phyloP scores from a whole-genome alignment of 2,113 vertebrate species.

The Etheostoma spectabile region DNA sequence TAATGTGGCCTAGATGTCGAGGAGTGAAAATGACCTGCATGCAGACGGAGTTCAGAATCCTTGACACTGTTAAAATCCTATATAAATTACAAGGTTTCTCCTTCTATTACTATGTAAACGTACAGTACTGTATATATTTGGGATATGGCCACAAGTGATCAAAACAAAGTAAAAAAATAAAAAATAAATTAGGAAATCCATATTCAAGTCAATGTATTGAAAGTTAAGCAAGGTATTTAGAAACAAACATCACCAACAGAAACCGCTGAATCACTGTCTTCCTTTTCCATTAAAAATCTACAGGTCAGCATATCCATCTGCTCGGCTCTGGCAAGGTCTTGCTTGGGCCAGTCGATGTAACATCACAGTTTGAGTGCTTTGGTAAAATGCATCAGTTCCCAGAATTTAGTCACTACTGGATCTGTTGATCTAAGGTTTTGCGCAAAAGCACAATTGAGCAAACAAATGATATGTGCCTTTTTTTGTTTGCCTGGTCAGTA shows the following conservation, averaged over 20 bases:
- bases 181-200: neutral
- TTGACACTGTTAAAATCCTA: neutral
- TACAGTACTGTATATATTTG: too few relatives aligned
- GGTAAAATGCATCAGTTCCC: conserved; percentile 1
- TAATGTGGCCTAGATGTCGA: neutral
- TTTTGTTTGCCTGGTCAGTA: neutral
- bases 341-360: neutral
- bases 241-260: neutral
- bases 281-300: neutral
- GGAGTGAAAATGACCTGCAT: neutral
- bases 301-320: neutral
- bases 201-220: neutral
- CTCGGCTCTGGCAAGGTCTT: neutral
- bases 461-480: neutral
- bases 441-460: neutral
- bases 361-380: neutral
- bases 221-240: neutral
- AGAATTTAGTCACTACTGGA: conserved; percentile 1
- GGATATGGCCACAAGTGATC: too few relatives aligned
- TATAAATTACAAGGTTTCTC: neutral
- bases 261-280: neutral
- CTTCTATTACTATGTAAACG: neutral
- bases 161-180: too few relatives aligned
- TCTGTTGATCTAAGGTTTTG: neutral
- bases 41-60: neutral